phyloP scores from a whole-genome alignment of 2,888 invertebrate species.

The Polyommatus icarus region DNA sequence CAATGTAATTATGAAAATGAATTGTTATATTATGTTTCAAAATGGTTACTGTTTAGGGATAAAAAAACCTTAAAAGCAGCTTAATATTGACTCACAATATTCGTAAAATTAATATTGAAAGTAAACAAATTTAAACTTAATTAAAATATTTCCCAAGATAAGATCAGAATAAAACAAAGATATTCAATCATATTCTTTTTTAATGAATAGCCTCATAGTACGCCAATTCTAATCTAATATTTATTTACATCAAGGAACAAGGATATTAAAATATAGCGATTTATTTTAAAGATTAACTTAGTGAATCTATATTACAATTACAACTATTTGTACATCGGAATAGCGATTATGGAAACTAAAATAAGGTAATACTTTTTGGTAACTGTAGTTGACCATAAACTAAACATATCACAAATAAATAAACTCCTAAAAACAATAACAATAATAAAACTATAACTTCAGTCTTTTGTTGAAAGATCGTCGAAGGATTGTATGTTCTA shows the following conservation, averaged over 20 bases:
- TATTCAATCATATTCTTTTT: constrained; percentile 52
- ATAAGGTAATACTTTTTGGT: constrained; percentile 77
- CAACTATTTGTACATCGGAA: constrained; percentile 26
- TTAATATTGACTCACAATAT: no score
- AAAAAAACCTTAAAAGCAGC: no score
- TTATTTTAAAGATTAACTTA: constrained; percentile 28
- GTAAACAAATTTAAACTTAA: background rate
- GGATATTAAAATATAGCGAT: constrained; percentile 37
- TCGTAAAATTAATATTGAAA: no score
- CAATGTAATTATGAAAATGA: no score
- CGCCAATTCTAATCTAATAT: constrained; percentile 52
- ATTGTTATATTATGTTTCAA: background rate
- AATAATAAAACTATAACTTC: constrained; percentile 66
- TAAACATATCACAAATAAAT: constrained; percentile 69
- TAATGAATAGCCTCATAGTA: constrained; percentile 67
- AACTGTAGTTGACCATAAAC: constrained; percentile 71
- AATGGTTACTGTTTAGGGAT: background rate
- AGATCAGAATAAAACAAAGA: constrained; percentile 52
- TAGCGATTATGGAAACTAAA: constrained; percentile 49
- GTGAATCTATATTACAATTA: constrained; percentile 17
- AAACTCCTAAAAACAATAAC: constrained; percentile 73
- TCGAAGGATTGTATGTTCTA: constrained; percentile 42
- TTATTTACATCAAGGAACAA: constrained; percentile 62
- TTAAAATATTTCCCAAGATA: background rate
- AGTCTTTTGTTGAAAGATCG: constrained; percentile 66